Evolutionary conservation across 2,113 vertebrate genomes (phyloP).

Genomic region (Cyrtonyx montezumae): DNA sequence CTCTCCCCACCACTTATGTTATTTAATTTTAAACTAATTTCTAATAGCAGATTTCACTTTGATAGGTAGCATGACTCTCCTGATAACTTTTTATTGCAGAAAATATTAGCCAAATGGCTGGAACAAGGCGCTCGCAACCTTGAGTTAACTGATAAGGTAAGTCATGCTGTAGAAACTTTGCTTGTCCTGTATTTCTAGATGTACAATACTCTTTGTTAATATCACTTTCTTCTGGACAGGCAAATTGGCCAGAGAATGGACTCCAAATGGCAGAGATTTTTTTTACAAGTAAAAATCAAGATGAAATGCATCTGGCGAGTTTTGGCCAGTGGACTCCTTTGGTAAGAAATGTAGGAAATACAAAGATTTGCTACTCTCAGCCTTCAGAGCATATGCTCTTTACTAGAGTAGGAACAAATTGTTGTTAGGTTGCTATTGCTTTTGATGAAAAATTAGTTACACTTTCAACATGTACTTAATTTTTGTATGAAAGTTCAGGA

Average conservation of each 20-base stretch:
- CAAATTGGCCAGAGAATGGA: constrained; percentile 94
- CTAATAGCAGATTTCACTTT: neutral
- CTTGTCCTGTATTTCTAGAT: neutral
- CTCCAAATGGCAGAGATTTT: constrained; percentile 88
- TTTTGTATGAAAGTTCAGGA: neutral
- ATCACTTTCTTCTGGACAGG: constrained; percentile 74
- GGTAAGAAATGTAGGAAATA: constrained; percentile 73
- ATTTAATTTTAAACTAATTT: neutral
- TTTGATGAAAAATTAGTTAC: neutral
- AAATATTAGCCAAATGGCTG: constrained; percentile 90
- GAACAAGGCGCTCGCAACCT: constrained; percentile 90
- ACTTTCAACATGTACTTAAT: neutral
- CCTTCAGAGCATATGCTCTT: neutral
- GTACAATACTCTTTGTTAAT: neutral
- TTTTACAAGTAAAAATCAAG: constrained; percentile 76
- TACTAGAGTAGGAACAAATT: neutral
- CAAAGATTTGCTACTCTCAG: neutral
- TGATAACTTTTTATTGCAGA: constrained; percentile 72
- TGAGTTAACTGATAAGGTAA: constrained; percentile 95
- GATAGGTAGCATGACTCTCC: neutral
- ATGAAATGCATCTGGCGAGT: constrained; percentile 75
- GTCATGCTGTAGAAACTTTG: neutral
- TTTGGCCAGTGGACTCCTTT: constrained; percentile 83
- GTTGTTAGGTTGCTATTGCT: neutral
- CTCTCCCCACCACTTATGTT: neutral